Conservation (phyloP, 2,888 invertebrate genomes). For the Zaprionus bogoriensis region DNA sequence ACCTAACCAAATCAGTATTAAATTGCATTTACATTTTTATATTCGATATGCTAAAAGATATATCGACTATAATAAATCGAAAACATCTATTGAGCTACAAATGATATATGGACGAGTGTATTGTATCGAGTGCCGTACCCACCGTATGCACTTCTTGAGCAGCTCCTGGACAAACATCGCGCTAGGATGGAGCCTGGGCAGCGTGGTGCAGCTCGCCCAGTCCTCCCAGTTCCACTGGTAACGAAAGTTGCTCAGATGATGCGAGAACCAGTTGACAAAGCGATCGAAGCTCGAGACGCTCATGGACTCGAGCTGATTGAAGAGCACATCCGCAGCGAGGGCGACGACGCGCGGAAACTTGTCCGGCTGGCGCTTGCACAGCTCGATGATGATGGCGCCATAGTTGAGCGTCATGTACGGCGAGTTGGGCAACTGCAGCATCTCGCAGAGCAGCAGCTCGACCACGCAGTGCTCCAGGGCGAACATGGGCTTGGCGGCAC, state of each 20-base stretch:
- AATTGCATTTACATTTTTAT: no score
- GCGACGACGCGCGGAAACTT: constrained; percentile 98
- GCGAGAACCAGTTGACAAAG: constrained; percentile 98
- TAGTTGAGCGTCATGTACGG: constrained; percentile 95
- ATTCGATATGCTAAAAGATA: no score
- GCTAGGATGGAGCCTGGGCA: constrained; percentile 93
- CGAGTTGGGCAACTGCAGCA: constrained; percentile 95
- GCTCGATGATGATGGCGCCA: constrained; percentile 95
- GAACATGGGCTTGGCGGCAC: constrained; percentile 92
- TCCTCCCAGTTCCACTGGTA: constrained; percentile 99
- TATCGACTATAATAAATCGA: no score
- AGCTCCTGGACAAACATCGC: constrained; percentile 97
- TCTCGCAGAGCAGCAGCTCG: constrained; percentile 96
- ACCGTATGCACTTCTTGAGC: constrained; percentile 94
- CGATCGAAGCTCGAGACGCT: constrained; percentile 97
- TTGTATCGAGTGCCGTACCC: no score
- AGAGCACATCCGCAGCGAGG: constrained; percentile 97
- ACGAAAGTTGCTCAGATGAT: constrained; percentile 99
- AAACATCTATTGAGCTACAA: no score
- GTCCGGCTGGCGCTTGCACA: constrained; percentile 97
- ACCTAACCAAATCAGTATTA: no score
- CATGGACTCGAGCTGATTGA: constrained; percentile 97
- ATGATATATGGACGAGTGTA: no score
- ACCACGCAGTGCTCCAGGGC: constrained; percentile 98
- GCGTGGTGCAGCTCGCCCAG: constrained; percentile 91